Conservation (phyloP, 92 coral and sea anemone genomes). For the Paramuricea clavata region DNA sequence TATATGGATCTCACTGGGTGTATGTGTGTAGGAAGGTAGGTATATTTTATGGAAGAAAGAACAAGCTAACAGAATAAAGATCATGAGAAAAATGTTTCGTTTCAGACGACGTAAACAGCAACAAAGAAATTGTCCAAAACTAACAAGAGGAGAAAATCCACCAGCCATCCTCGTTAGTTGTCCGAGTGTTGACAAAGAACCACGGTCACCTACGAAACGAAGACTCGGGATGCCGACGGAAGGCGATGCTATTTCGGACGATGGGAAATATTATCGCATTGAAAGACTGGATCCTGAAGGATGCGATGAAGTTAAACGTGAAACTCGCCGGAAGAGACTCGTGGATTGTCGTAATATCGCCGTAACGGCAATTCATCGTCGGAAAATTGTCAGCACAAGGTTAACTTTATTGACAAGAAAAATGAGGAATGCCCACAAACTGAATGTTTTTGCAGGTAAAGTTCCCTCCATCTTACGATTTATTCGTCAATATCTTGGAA, state of each 20-base stretch:
- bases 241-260: conserved; percentile 15
- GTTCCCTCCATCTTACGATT: not conserved
- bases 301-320: conserved; percentile 39
- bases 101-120: not conserved
- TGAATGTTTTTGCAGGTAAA: conserved; percentile 40
- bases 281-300: conserved; percentile 49
- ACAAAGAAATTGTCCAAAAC: not conserved
- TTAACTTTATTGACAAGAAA: conserved; percentile 32
- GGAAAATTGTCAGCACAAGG: conserved; percentile 22
- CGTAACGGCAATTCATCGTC: conserved; percentile 27
- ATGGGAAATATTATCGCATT: conserved; percentile 22
- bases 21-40: no score
- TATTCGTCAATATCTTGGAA: not conserved
- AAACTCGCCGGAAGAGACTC: conserved; percentile 19
- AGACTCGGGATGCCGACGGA: conserved; percentile 5
- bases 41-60: no score
- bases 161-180: conserved; percentile 44
- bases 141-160: not conserved
- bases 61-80: no score
- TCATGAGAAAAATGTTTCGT: not conserved
- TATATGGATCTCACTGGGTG: no score
- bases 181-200: conserved; percentile 37
- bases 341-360: conserved; percentile 17
- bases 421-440: conserved; percentile 35
- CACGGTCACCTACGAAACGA: conserved; percentile 6